Evolutionary conservation across 2,797 vertebrate species (phyloP), one percentile per base, ranked within the genome.

Genomic region (Pangasius larnaudii): DNA sequence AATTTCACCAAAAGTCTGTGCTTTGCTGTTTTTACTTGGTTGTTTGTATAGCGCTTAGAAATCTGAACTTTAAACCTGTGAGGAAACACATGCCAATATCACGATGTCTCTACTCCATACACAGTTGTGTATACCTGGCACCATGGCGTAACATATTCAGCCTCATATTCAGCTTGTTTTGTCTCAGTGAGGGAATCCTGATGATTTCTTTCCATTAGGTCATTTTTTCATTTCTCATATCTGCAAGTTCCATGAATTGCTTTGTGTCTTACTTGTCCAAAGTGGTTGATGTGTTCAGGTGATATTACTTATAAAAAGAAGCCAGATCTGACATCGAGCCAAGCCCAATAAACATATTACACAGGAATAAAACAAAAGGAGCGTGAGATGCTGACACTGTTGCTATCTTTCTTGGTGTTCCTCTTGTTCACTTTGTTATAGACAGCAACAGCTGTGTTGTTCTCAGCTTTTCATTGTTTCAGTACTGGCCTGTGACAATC

Each of bases 1-100:
- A 33, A 67, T 84, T 51, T 53, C 0, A 30, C 59, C 58, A 9
- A 30, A 27, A 46, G 4, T 46, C 11, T 1, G 14, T 80, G 86
- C 84, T 91, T 30, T 85, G 51, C 53, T 49, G 39, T 63, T 7
- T 71, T 42, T 14, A 42, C 33, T 39, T 74, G 65, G 71, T 85
- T 90, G 84, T 88, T 87, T 91, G 85, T 65, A 30, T 33, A 88
- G 77, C 80, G 49, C 46, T 30, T 51, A 83, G 53, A 67, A 86
- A 86, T 36, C 42, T 87, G 91, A 77, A 90, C 91, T 91, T 90
- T 89, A 86, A 61, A 78, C 86, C 77, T 61, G 58, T 72, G 5
- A 69, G 27, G 24, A 63, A 77, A 72, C 39, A 9, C 18, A 42
- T 5, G 2, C 24, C 19, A 71, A 5, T 36, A 33, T 36, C 51